Percentiles rank a stretch among this genome's conserved stretches.
phyloP scores from a whole-genome alignment of 2,113 vertebrate species.

The Aegypius monachus region DNA sequence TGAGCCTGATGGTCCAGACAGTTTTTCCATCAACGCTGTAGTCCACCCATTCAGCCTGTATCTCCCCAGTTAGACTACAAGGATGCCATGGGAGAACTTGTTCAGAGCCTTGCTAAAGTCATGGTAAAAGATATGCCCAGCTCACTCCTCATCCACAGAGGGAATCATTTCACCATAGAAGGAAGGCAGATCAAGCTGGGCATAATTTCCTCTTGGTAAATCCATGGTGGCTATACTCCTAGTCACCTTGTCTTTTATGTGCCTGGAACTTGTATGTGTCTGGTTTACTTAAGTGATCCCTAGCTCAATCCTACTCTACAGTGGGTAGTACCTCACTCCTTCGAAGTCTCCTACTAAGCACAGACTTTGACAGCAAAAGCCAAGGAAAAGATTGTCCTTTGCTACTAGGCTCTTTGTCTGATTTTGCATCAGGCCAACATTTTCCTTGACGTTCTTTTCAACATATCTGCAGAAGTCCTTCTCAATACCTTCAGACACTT shows the following conservation, averaged over 20 bases:
- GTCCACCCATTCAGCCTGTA: neutral
- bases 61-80: neutral
- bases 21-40: neutral
- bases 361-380: neutral
- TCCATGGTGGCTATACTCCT: neutral
- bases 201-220: neutral
- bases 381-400: neutral
- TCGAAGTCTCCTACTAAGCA: neutral
- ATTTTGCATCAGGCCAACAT: neutral
- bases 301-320: neutral
- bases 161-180: neutral
- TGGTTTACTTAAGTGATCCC: neutral
- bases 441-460: neutral
- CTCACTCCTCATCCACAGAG: neutral
- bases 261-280: neutral
- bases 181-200: neutral
- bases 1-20: neutral
- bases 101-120: neutral
- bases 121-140: neutral
- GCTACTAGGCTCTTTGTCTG: neutral
- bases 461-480: neutral
- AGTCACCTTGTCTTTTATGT: neutral
- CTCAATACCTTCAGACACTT: neutral
- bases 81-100: neutral
- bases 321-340: neutral